Evolutionary conservation across 2,888 invertebrate genomes (phyloP), one percentile per base, ranked within the genome.

Genomic region (Notodonta dromedarius): DNA sequence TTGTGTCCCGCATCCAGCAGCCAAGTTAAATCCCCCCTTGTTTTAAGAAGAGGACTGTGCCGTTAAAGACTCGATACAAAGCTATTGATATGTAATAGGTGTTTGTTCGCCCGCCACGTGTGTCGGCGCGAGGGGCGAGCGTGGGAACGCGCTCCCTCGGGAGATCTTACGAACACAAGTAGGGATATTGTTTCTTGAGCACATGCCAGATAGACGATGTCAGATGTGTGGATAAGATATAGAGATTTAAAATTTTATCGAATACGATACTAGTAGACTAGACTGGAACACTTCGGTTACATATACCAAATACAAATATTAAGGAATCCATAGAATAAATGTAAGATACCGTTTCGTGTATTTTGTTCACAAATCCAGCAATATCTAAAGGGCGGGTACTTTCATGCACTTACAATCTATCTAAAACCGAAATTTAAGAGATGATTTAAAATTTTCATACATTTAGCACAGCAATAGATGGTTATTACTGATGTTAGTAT

Each of bases 111-210:
- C 89, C 70, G 83, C 85, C 89, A 89, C 89, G 89, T 89, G 88
- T 87, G 64, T 57, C 61, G 61, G 58, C 57, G 59, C 57, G 71
- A 70, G 76, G 76, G 78, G 77, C 68, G 76, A 79, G 68, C 93
- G 93, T 91, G 93, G 87, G 92, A 93, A 91, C 82, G 68, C 68
- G 78, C 82, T 84, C 90, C 88, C 87, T 86, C 83, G 71, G 79
- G 80, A 80, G 74, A 76, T 84, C 85, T 85, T 82, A 73, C 74
- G 64, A 70, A 70, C 72, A 74, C 78, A 73, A 82, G 81, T 80
- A 82, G 85, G 88, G 86, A 91, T 91, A 91, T 90, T 90, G 90
- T 90, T 89, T 89, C 91, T 92, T 90, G 87, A 90, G 93, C 93
- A 93, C 92, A 91, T 93, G 93, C 93, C 90, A 78, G 87, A 66